phyloP scores from a whole-genome alignment of 2,113 vertebrate species.

The Caretta caretta region DNA sequence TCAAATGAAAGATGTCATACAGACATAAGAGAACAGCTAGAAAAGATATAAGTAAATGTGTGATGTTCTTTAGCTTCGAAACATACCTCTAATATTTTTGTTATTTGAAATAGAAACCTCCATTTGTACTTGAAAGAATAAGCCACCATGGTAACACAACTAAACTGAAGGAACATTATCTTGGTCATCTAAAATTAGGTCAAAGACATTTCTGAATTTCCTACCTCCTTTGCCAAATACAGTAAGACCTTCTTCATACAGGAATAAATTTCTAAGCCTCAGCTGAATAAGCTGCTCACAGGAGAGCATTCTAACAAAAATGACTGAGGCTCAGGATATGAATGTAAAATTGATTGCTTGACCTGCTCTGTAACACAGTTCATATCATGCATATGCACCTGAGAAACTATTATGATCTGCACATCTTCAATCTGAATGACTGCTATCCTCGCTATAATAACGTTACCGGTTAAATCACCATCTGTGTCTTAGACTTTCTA shows the following conservation, averaged over 20 bases:
- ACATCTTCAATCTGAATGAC: slow-evolving; percentile 50
- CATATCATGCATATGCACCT: slow-evolving; percentile 50
- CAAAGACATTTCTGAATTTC: slow-evolving; percentile 53
- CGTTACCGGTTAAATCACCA: slow-evolving; percentile 63
- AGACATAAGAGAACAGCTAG: neutral
- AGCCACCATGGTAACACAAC: neutral
- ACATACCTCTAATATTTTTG: neutral
- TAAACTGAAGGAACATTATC: slow-evolving; percentile 7
- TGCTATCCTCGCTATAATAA: slow-evolving; percentile 52
- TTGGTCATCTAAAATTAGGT: slow-evolving; percentile 47
- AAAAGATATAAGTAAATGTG: neutral
- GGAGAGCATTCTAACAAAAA: slow-evolving; percentile 59
- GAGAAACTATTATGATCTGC: slow-evolving; percentile 64
- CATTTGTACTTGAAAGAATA: slow-evolving; percentile 38
- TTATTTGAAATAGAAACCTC: slow-evolving; percentile 7
- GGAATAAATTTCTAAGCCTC: slow-evolving; percentile 66
- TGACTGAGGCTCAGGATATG: slow-evolving; percentile 41
- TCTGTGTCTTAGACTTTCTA: slow-evolving; percentile 58
- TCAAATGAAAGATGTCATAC: neutral
- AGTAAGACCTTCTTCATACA: slow-evolving; percentile 12
- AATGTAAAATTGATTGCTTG: slow-evolving; percentile 66
- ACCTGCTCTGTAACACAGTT: slow-evolving; percentile 37
- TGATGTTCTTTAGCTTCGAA: neutral
- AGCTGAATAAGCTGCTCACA: slow-evolving; percentile 59
- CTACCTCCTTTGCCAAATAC: slow-evolving; percentile 23